Evolutionary conservation across 2,113 vertebrate genomes (phyloP).

Genomic region (Acanthisitta chloris): DNA sequence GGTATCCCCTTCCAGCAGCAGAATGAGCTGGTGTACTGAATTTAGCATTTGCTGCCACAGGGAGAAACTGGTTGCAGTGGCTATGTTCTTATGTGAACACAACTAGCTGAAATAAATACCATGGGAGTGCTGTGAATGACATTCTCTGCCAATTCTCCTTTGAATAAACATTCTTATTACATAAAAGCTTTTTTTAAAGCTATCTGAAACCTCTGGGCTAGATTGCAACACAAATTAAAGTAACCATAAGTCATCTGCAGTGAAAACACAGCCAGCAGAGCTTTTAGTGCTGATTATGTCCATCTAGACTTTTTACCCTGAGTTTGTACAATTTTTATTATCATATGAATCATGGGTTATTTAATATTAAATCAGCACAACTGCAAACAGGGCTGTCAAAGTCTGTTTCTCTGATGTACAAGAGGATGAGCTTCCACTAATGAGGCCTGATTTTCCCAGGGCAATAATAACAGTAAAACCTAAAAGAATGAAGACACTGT

Average conservation of each 20-base stretch:
- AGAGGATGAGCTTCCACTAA: background rate
- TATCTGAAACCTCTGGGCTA: background rate
- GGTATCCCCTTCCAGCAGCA: background rate
- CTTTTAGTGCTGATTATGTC: background rate
- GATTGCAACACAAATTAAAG: background rate
- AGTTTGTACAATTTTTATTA: background rate
- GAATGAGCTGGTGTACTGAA: background rate
- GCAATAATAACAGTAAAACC: conserved; percentile 5
- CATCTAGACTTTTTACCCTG: background rate
- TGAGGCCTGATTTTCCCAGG: background rate
- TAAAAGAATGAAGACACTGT: background rate
- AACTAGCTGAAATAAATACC: conserved; percentile 1
- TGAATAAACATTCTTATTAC: background rate
- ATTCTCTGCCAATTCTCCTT: background rate
- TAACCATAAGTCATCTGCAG: background rate
- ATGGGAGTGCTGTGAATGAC: background rate
- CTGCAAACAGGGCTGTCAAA: conserved; percentile 2
- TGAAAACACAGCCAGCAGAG: background rate
- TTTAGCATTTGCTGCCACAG: background rate
- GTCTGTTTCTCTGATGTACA: background rate
- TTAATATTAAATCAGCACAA: conserved; percentile 12
- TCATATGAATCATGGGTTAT: background rate
- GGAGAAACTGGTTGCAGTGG: background rate
- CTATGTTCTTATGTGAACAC: background rate
- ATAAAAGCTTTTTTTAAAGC: background rate